phyloP scores from a whole-genome alignment of 2,888 invertebrate species.

The Phytoseiulus persimilis region DNA sequence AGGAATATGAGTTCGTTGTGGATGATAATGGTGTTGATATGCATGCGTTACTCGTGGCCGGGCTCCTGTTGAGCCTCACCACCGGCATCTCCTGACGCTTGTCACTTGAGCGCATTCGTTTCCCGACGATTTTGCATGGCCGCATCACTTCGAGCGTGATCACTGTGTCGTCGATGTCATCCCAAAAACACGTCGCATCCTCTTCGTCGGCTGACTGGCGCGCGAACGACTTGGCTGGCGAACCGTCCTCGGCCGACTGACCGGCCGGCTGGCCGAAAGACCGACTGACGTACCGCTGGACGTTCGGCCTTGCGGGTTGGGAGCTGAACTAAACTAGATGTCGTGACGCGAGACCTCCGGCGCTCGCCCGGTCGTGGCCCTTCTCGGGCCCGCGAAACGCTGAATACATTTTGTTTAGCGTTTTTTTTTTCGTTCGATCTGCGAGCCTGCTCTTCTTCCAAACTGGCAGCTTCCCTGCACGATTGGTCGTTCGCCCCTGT shows the following conservation, averaged over 20 bases:
- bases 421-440: neutral
- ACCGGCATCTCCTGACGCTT: neutral
- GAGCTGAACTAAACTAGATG: neutral
- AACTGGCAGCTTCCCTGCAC: neutral
- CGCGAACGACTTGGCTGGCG: neutral
- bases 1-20: neutral
- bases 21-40: neutral
- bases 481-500: neutral
- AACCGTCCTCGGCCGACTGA: neutral
- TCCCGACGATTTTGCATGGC: neutral
- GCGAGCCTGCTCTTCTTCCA: neutral
- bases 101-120: neutral
- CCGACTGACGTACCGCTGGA: neutral
- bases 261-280: neutral
- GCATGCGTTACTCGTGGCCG: neutral
- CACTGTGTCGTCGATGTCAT: neutral
- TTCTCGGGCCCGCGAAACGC: neutral
- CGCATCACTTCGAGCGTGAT: neutral
- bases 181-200: neutral
- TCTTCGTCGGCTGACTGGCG: neutral
- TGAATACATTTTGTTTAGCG: neutral
- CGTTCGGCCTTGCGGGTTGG: neutral
- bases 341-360: neutral
- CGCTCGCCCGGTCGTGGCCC: neutral
- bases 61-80: slow-evolving; percentile 5